phyloP scores from a whole-genome alignment of 2,888 invertebrate genomes.

The Andrena chrysosceles region DNA sequence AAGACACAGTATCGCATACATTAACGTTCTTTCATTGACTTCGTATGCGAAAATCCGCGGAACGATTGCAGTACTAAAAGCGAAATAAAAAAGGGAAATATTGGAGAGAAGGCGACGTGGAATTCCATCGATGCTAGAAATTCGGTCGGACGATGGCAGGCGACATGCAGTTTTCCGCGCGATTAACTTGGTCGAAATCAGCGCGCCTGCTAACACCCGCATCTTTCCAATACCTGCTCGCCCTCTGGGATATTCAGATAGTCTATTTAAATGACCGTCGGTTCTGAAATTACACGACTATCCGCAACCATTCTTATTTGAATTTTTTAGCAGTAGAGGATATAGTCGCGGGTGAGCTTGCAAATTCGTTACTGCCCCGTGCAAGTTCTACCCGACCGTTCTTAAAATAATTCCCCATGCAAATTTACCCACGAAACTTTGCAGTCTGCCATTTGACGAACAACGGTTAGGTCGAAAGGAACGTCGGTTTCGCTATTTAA shows the following conservation, averaged over 20 bases:
- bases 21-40: not conserved
- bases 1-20: not conserved
- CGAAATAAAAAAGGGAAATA: not conserved
- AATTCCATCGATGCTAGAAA: not conserved
- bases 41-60: not conserved
- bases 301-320: not conserved
- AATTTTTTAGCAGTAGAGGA: not conserved
- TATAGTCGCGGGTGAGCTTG: not conserved
- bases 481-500: constrained; percentile 34
- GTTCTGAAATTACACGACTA: constrained; percentile 17
- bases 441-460: constrained; percentile 15
- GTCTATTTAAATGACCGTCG: constrained; percentile 42
- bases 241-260: not conserved
- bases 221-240: constrained; percentile 12
- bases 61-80: not conserved
- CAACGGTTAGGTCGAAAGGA: not conserved
- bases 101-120: not conserved
- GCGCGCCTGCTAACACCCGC: not conserved
- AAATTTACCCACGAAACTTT: not conserved
- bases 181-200: constrained; percentile 32
- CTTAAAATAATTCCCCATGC: not conserved
- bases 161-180: constrained; percentile 44
- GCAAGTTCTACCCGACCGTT: not conserved
- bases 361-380: not conserved
- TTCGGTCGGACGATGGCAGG: constrained; percentile 9